Evolutionary conservation across 2,888 invertebrate genomes (phyloP).

Genomic region (Ichneumoninae sp.): DNA sequence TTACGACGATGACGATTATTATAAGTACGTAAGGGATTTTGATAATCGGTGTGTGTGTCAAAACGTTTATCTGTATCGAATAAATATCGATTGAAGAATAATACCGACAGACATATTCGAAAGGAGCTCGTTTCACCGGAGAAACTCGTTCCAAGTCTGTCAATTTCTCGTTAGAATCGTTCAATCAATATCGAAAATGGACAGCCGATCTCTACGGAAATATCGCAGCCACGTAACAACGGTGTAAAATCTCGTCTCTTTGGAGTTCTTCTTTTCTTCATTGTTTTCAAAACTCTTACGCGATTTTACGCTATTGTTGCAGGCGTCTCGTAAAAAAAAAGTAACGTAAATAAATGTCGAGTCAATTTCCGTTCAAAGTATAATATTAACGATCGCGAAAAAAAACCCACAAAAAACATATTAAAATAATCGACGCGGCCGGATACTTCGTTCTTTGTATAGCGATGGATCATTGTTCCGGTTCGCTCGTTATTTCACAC

Average conservation of each 20-base stretch:
- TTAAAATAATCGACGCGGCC: conserved; percentile 36
- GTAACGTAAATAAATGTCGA: conserved; percentile 28
- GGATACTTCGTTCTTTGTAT: conserved; percentile 39
- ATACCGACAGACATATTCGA: conserved; percentile 18
- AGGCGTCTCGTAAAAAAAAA: conserved; percentile 24
- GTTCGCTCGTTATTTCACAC: conserved; percentile 35
- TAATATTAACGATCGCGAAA: conserved; percentile 40
- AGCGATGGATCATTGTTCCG: conserved; percentile 45
- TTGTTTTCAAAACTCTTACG: background rate
- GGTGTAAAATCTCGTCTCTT: conserved; percentile 4
- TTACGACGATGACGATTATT: conserved; percentile 53
- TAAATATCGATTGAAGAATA: conserved; percentile 45
- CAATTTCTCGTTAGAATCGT: conserved; percentile 44
- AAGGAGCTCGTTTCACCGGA: conserved; percentile 5
- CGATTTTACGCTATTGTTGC: background rate
- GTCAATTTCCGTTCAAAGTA: conserved; percentile 51
- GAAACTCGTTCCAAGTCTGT: conserved; percentile 30
- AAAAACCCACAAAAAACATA: conserved; percentile 8
- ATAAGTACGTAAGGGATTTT: conserved; percentile 63
- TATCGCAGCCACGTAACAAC: conserved; percentile 25
- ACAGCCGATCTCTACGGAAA: conserved; percentile 26
- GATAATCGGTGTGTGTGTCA: conserved; percentile 67
- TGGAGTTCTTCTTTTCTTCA: background rate
- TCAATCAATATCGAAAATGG: conserved; percentile 56
- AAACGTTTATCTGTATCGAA: conserved; percentile 52